Conservation (phyloP, 2,797 vertebrate species). For the Luscinia luscinia region DNA sequence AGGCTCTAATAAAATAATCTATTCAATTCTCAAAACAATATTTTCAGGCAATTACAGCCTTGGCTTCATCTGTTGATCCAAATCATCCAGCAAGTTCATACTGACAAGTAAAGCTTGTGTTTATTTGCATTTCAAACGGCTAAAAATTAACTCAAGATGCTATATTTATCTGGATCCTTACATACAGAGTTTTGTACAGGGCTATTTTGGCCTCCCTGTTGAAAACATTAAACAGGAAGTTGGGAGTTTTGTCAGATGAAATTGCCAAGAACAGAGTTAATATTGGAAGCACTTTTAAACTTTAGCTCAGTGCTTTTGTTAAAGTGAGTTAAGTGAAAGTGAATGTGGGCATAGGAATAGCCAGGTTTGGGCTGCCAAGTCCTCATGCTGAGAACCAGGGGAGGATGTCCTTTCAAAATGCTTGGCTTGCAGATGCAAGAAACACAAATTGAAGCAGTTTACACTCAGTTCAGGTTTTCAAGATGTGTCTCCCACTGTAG, state of each 20-base stretch:
- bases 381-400: neutral
- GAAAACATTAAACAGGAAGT: neutral
- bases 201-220: neutral
- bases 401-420: neutral
- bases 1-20: neutral
- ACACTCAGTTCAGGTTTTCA: neutral
- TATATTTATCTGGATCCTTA: neutral
- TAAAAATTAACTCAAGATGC: slow-evolving; percentile 8
- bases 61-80: neutral
- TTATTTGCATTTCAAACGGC: slow-evolving; percentile 18
- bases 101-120: neutral
- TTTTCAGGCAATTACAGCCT: neutral
- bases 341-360: neutral
- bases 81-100: neutral
- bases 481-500: neutral
- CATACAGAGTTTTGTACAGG: neutral
- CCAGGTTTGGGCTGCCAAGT: neutral
- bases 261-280: neutral
- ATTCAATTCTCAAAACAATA: neutral
- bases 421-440: neutral
- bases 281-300: neutral
- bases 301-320: neutral
- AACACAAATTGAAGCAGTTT: neutral
- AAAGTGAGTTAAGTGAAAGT: neutral
- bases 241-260: neutral